Evolutionary conservation across 2,797 vertebrate species (phyloP).

Genomic region (Alectoris magna): DNA sequence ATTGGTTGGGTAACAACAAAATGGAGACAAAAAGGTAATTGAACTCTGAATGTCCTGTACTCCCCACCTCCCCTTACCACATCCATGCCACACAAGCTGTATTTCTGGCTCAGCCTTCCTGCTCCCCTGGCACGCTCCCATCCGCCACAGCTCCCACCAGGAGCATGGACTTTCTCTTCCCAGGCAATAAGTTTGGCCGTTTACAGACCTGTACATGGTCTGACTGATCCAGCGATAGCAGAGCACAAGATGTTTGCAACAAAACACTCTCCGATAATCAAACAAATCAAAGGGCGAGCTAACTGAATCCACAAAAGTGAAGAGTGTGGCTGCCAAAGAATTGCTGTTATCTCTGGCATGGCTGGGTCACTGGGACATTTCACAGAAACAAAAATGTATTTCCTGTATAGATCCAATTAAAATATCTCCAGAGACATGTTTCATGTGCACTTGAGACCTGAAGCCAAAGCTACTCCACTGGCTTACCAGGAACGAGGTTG

Average conservation of each 20-base stretch:
- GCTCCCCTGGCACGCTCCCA: not conserved
- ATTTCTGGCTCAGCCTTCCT: not conserved
- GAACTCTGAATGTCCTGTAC: not conserved
- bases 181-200: not conserved
- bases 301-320: slow-evolving; percentile 42
- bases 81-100: not conserved
- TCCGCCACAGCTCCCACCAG: not conserved
- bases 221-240: slow-evolving; percentile 10
- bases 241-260: slow-evolving; percentile 56
- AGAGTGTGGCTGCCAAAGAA: slow-evolving; percentile 42
- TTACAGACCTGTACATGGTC: not conserved
- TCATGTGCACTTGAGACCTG: slow-evolving; percentile 23
- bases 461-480: slow-evolving; percentile 38
- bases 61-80: fast-evolving
- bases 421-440: slow-evolving; percentile 10
- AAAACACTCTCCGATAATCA: slow-evolving; percentile 43
- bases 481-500: slow-evolving; percentile 3
- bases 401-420: slow-evolving; percentile 43
- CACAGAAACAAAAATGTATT: slow-evolving; percentile 63
- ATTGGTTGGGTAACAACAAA: not conserved
- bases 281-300: slow-evolving; percentile 71
- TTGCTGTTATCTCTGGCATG: slow-evolving; percentile 68
- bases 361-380: slow-evolving; percentile 65
- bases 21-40: not conserved
- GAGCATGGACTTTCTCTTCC: not conserved